A percentile compares a stretch with the other conserved stretches of the same genome.
phyloP scores from a whole-genome alignment of 2,797 vertebrate species.

The Taeniopygia guttata region DNA sequence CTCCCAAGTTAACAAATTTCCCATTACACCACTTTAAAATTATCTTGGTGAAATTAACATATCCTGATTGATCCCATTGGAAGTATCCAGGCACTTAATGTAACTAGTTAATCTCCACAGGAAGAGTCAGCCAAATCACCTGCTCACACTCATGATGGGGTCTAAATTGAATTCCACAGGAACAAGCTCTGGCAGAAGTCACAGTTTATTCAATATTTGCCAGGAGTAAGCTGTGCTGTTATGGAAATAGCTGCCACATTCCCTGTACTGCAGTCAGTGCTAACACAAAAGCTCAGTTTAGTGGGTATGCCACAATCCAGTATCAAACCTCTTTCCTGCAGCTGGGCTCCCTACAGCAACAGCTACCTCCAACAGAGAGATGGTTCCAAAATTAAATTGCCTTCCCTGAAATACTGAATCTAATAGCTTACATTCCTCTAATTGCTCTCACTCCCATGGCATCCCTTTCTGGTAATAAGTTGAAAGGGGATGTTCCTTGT shows the following conservation, averaged over 20 bases:
- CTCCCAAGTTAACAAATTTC: conserved; percentile 63
- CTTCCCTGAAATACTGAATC: neutral
- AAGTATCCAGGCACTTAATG: conserved; percentile 42
- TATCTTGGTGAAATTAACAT: conserved; percentile 59
- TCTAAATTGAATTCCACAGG: conserved; percentile 52
- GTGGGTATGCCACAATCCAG: neutral
- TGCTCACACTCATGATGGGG: conserved; percentile 10
- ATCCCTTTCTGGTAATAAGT: neutral
- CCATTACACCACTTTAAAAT: conserved; percentile 64
- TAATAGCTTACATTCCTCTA: neutral
- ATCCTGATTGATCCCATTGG: conserved; percentile 64
- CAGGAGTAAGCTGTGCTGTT: conserved; percentile 1
- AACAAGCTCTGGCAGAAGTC: conserved; percentile 9
- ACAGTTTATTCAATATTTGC: conserved; percentile 2
- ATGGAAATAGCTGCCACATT: neutral
- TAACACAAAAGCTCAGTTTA: neutral
- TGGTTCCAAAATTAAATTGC: conserved; percentile 17
- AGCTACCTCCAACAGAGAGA: neutral
- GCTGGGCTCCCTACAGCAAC: neutral
- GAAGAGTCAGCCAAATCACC: conserved; percentile 55
- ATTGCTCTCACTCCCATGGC: neutral
- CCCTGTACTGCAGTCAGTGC: neutral
- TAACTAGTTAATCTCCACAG: conserved; percentile 48
- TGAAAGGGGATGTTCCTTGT: neutral
- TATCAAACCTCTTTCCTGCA: neutral